These are phyloP conservation scores for Periophthalmodon schlosseri DNA, from an alignment of 2,113 vertebrate genomes.

Conservation along the genomic window DNA sequence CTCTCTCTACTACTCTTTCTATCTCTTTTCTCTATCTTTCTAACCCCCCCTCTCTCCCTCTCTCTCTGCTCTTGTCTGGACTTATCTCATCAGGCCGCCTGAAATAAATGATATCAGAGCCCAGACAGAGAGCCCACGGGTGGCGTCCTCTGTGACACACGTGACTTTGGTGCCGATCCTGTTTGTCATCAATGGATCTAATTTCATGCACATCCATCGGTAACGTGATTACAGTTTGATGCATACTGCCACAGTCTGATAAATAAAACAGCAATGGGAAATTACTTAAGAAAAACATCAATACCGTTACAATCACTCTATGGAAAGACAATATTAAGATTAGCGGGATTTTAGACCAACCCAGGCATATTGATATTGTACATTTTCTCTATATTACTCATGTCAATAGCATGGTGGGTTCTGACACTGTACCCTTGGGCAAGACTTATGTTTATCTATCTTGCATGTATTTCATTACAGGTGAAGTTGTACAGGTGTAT, in stretches of 20 bases:
- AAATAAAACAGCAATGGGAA: constrained; percentile 13
- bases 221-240: constrained; percentile 37
- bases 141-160: constrained; percentile 25
- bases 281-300: constrained; percentile 11
- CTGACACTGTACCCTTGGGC: no score
- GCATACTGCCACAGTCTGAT: constrained; percentile 18
- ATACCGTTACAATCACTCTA: neutral
- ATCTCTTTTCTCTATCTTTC: neutral
- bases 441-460: no score
- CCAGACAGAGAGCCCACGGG: constrained; percentile 26
- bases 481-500: no score
- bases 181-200: constrained; percentile 22
- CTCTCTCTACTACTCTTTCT: neutral
- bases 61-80: constrained; percentile 20
- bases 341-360: neutral
- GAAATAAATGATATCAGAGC: constrained; percentile 62
- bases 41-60: neutral
- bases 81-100: constrained; percentile 67
- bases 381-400: no score
- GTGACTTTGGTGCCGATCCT: constrained; percentile 31
- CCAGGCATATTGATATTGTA: no score
- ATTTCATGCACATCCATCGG: constrained; percentile 46
- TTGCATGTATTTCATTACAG: no score
- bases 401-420: no score
- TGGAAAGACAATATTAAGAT: neutral